A percentile compares a stretch with the other conserved stretches of the same genome.
Conservation (phyloP, 2,797 vertebrate genomes). For the Babyrousa celebensis region DNA sequence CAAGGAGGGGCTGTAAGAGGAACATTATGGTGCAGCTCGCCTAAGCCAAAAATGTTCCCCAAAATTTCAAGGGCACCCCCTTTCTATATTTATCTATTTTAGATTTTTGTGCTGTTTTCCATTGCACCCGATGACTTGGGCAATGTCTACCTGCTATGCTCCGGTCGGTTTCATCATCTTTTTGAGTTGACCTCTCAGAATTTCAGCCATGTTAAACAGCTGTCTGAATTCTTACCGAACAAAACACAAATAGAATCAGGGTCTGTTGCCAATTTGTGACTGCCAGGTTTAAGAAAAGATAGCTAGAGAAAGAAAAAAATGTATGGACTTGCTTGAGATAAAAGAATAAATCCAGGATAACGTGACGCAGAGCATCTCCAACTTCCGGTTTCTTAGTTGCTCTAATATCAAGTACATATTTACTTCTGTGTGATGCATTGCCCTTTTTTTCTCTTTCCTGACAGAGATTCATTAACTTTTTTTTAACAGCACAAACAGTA, state of each 20-base stretch:
- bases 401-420: not conserved
- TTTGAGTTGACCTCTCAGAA: not conserved
- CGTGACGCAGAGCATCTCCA: not conserved
- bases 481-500: not conserved
- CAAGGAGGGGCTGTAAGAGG: not conserved
- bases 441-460: not conserved
- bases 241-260: not conserved
- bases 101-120: conserved; percentile 4
- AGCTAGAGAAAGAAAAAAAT: not conserved
- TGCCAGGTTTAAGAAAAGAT: not conserved
- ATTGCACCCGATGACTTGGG: not conserved
- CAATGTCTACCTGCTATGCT: not conserved
- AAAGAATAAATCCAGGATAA: not conserved
- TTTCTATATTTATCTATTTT: not conserved
- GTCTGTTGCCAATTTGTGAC: not conserved
- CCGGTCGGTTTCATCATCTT: not conserved
- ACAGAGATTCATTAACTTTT: not conserved
- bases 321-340: not conserved
- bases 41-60: not conserved
- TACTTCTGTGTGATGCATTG: not conserved
- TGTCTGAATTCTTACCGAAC: not conserved
- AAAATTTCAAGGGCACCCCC: not conserved
- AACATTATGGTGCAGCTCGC: not conserved
- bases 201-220: not conserved
- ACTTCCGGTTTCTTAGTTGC: not conserved